Evolutionary conservation across 2,797 vertebrate genomes (phyloP), one percentile per base, ranked within the genome.

Genomic region (Mionectes olivaceus): DNA sequence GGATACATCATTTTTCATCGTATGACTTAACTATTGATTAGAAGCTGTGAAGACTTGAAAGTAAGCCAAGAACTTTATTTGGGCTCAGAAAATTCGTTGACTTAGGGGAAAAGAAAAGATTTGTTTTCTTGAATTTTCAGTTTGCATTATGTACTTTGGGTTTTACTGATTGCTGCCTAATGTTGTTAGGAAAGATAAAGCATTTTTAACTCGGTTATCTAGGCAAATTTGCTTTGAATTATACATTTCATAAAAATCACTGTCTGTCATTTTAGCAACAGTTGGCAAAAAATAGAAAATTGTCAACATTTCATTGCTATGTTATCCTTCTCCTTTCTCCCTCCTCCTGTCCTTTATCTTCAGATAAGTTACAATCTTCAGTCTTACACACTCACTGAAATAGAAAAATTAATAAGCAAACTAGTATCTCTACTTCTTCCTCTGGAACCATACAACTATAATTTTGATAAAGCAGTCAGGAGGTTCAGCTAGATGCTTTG

Each of bases 151-250:
- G 67, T 94, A 89, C 46, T 95, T 96, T 86, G 89, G 30, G 60
- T 94, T 97, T 95, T 95, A 87, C 93, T 93, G 69, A 95, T 96
- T 94, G 89, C 78, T 56, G 35, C 87, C 89, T 94, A 86, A 95
- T 91, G 87, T 96, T 97, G 92, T 96, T 97, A 96, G 95, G 91
- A 88, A 95, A 97, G 97, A 97, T 93, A 98, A 97, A 95, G 83
- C 87, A 80, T 95, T 94, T 97, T 97, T 96, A 96, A 94, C 92
- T 96, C 94, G 69, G 96, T 94, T 97, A 97, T 96, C 85, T 91
- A 94, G 96, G 97, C 96, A 97, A 95, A 96, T 97, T 97, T 97
- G 67, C 94, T 96, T 95, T 97, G 96, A 97, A 97, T 97, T 97
- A 96, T 97, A 95, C 92, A 96, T 97, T 97, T 97, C 92, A 94